A percentile compares a stretch with the other conserved stretches of the same genome.
Conservation (phyloP, 2,888 invertebrate genomes). For the Dione vanillae region DNA sequence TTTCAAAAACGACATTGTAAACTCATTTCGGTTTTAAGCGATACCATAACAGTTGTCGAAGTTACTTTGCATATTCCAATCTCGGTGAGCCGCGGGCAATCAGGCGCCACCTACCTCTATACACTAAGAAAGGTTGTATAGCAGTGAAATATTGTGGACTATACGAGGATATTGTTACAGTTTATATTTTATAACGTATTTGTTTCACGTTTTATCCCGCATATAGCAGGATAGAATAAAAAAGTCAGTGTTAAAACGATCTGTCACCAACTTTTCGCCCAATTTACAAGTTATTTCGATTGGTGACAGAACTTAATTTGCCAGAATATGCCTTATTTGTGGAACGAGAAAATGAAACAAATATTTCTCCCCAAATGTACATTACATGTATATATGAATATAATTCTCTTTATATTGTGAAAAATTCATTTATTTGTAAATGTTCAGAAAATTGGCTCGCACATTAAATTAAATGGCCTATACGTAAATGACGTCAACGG, state of each 20-base stretch:
- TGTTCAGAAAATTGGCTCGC: conserved; percentile 3
- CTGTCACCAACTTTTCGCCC: too few species aligned
- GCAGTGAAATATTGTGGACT: conserved; percentile 9
- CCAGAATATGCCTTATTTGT: too few species aligned
- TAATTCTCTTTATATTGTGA: too few species aligned
- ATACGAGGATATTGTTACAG: not conserved
- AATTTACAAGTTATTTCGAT: too few species aligned
- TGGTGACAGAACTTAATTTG: too few species aligned
- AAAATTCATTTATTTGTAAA: not conserved
- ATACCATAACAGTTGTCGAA: conserved; percentile 74
- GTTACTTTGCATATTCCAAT: conserved; percentile 83
- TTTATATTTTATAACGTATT: too few species aligned
- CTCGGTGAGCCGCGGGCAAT: conserved; percentile 63
- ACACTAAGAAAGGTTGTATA: conserved; percentile 17
- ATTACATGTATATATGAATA: too few species aligned
- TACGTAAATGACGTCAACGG: conserved; percentile 59
- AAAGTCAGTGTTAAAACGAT: too few species aligned
- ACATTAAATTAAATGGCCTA: conserved; percentile 33
- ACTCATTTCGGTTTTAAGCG: conserved; percentile 32
- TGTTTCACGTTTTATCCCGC: too few species aligned
- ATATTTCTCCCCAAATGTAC: too few species aligned
- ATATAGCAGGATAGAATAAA: too few species aligned
- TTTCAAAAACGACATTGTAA: conserved; percentile 12
- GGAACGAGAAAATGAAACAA: too few species aligned
- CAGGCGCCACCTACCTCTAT: conserved; percentile 20